These are phyloP conservation scores for Hapalemur alaotrensis DNA, from an alignment of 2,797 vertebrate genomes.

Conservation along the genomic window DNA sequence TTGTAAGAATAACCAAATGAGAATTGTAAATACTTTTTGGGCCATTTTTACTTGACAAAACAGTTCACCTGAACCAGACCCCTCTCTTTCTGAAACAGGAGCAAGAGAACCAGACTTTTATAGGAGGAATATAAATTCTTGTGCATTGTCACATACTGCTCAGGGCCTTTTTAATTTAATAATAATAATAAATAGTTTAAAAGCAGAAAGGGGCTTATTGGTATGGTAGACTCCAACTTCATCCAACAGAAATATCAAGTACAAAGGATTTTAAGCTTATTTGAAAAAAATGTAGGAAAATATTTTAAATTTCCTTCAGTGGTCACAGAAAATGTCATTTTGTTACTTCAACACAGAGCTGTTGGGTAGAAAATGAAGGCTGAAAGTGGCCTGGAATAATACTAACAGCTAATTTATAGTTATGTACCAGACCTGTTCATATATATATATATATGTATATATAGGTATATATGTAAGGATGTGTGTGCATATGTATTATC, in stretches of 20 bases:
- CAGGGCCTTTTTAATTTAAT: not conserved
- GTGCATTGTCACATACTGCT: not conserved
- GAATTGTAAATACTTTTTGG: not conserved
- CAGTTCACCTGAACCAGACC: not conserved
- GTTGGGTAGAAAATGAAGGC: not conserved
- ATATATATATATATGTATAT: not conserved
- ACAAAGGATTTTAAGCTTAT: not conserved
- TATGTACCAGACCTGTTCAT: not conserved
- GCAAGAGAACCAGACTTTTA: not conserved
- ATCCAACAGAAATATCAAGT: not conserved
- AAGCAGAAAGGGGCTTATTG: not conserved
- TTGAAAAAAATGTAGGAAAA: not conserved
- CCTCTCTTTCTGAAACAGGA: not conserved
- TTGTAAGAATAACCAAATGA: slow-evolving; percentile 42
- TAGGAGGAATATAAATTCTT: not conserved
- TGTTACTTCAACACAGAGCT: slow-evolving; percentile 23
- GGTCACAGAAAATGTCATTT: not conserved
- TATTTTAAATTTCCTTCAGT: slow-evolving; percentile 11
- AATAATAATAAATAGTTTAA: not conserved
- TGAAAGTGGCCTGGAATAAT: not conserved
- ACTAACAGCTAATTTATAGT: not conserved
- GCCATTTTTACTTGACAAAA: not conserved
- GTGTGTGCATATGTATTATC: not conserved
- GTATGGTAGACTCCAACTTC: not conserved
- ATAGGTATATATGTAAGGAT: not conserved